Evolutionary conservation across 2,888 invertebrate genomes (phyloP).

Genomic region (Melinopterus prodromus): DNA sequence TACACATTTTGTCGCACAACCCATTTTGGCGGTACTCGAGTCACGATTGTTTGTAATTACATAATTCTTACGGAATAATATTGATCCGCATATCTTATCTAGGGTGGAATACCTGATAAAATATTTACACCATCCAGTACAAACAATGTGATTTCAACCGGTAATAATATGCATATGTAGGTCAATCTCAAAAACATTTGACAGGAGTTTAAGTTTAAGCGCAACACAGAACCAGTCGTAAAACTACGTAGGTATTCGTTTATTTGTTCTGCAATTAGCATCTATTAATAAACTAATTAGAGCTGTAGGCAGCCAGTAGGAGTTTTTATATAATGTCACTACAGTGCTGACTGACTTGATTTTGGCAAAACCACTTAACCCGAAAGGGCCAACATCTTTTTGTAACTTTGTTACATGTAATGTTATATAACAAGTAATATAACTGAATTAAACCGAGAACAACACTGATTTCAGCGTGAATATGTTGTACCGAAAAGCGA

Average conservation of each 20-base stretch:
- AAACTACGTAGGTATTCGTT: not conserved
- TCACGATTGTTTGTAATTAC: not conserved
- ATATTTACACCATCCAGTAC: not conserved
- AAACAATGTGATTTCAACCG: not conserved
- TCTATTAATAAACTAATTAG: not conserved
- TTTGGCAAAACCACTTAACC: too few relatives aligned
- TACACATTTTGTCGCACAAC: slow-evolving; percentile 57
- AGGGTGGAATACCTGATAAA: not conserved
- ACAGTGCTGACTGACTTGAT: too few relatives aligned
- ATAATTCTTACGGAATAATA: slow-evolving; percentile 7
- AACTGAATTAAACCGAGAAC: too few relatives aligned
- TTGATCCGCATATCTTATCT: not conserved
- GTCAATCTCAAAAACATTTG: not conserved
- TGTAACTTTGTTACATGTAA: too few relatives aligned
- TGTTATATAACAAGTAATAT: too few relatives aligned
- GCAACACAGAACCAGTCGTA: not conserved
- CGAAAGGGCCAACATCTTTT: too few relatives aligned
- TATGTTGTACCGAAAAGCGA: too few relatives aligned
- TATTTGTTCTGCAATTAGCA: not conserved
- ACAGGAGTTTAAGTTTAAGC: not conserved
- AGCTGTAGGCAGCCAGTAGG: not conserved
- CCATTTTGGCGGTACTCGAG: slow-evolving; percentile 49
- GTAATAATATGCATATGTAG: not conserved
- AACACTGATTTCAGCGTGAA: too few relatives aligned
- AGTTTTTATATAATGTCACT: too few relatives aligned